Conservation (phyloP, 2,888 invertebrate species). For the Pseudococcus viburni region DNA sequence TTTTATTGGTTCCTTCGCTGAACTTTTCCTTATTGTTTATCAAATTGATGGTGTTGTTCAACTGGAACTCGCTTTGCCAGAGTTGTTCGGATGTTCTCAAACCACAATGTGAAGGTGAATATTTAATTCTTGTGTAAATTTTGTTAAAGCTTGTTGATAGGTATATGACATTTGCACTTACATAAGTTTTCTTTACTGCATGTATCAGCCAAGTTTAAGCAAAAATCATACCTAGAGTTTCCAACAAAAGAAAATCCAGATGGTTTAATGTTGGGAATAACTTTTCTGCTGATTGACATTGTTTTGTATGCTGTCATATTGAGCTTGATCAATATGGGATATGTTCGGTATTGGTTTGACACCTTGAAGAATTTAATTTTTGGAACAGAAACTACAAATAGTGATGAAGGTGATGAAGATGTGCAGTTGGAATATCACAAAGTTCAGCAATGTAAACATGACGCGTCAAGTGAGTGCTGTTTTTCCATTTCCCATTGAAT, state of each 20-base stretch:
- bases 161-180: too few species aligned
- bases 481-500: too few species aligned
- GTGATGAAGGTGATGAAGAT: background rate
- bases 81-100: background rate
- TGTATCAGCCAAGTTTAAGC: background rate
- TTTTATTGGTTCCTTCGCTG: slow-evolving; percentile 64
- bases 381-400: background rate
- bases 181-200: background rate
- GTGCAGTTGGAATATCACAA: background rate
- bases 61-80: background rate
- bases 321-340: slow-evolving; percentile 68
- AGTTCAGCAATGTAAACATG: background rate
- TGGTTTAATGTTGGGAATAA: slow-evolving; percentile 68
- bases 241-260: slow-evolving; percentile 65
- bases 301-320: slow-evolving; percentile 68
- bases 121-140: background rate
- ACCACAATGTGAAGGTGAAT: background rate
- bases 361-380: background rate
- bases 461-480: background rate
- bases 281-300: slow-evolving; percentile 68
- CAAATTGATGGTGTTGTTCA: background rate
- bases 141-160: background rate
- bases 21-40: slow-evolving; percentile 32
- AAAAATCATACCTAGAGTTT: slow-evolving; percentile 67
- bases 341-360: background rate